Base-by-base conservation (phyloP, 2,113 vertebrate genomes). In the Mesoclemmys tuberculata region DNA sequence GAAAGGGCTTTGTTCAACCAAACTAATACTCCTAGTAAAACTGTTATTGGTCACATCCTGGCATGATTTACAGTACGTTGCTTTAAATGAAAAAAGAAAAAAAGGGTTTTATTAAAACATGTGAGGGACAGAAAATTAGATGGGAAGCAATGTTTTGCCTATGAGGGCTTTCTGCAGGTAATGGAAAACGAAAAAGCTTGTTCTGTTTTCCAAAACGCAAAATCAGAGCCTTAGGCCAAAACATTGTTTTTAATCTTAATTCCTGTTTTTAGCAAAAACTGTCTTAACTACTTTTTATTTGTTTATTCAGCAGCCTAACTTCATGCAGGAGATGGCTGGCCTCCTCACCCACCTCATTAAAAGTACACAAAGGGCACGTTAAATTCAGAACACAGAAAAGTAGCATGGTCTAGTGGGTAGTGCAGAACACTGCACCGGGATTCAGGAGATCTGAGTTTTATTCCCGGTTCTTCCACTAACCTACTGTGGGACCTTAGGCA, bases 141-240 rank as follows among this genome's bases (percentile, higher is more conserved):
- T 86, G 35, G 90, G 83, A 95, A 95, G 35, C 49, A 83, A 13
- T 84, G 71, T 80, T 93, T 95, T 78, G 71, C 55, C 51, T 93
- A 90, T 68, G 77, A 85, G n/a, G 46, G 41, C 22, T 88, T 96
- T 91, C 87, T 84, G 83, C 8, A 96, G 75, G 64, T 90, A 92
- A 96, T 22, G 10, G 48, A 96, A 96, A 96, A 94, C 77, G 85
- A 96, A 91, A 82, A 74, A 89, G 74, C 51, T 88, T 38, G 16
- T 85, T 93, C 48, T 88, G 44, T 90, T 96, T 96, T 88, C 74
- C 3, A 10, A 96, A 96, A 90, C 10, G 35, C 58, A 87, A 92
- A 92, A 92, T 93, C 92, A 97, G 85, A 83, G 64, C 78, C 80
- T 82, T 79, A 83, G 84, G 92, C 79, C 54, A 96, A 97, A 94